Conservation (phyloP, 2,113 vertebrate species). For the Syngnathus typhle region DNA sequence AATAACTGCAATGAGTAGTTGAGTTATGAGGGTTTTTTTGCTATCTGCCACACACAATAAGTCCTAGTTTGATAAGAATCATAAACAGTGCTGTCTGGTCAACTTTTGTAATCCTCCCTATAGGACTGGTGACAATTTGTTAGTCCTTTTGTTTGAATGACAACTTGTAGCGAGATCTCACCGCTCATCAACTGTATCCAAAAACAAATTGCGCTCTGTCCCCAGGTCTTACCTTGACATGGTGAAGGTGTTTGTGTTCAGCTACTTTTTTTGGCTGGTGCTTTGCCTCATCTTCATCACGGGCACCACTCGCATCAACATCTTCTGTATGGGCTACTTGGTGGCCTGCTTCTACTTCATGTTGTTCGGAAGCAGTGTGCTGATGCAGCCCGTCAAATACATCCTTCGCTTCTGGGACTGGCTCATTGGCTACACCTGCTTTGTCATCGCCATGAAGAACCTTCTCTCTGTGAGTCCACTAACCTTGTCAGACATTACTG, state of each 20-base stretch:
- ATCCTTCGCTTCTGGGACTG: slow-evolving; percentile 68
- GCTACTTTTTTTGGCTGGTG: slow-evolving; percentile 76
- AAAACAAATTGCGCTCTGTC: slow-evolving; percentile 1
- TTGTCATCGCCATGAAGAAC: slow-evolving; percentile 73
- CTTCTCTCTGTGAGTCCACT: slow-evolving; percentile 61
- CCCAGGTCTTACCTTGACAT: slow-evolving; percentile 72
- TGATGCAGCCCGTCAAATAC: slow-evolving; percentile 67
- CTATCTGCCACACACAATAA: too few species aligned
- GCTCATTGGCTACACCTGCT: slow-evolving; percentile 67
- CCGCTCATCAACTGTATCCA: too few species aligned
- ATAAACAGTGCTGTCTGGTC: not conserved
- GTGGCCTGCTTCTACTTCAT: slow-evolving; percentile 75
- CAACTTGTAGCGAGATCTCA: too few species aligned
- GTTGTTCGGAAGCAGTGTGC: slow-evolving; percentile 69
- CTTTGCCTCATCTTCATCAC: slow-evolving; percentile 78
- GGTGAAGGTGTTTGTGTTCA: slow-evolving; percentile 71
- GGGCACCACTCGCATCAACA: slow-evolving; percentile 66
- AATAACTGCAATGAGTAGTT: not conserved
- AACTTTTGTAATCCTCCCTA: not conserved
- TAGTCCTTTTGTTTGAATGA: too few species aligned
- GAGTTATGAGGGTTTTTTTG: too few species aligned
- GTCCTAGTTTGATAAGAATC: too few species aligned
- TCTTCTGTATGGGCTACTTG: slow-evolving; percentile 73
- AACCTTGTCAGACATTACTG: not conserved
- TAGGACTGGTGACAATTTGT: too few species aligned